Evolutionary conservation across 1,140 invertebrate genomes (phyloP).

Genomic region (Hyposmocoma kahamanoa): DNA sequence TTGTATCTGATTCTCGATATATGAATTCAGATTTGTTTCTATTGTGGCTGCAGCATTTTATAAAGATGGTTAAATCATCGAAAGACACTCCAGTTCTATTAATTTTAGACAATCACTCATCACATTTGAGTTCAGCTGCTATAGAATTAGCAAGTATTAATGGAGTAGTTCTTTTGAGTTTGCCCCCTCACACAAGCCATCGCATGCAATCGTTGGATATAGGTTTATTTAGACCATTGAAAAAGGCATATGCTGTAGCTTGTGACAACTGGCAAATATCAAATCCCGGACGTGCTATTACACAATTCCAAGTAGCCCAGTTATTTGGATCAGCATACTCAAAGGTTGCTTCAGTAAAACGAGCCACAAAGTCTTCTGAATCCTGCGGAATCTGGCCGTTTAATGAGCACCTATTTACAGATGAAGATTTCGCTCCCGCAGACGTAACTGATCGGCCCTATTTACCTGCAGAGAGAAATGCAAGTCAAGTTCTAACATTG

Average conservation of each 20-base stretch:
- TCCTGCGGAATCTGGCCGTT: no score
- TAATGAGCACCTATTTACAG: no score
- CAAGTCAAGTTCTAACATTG: no score
- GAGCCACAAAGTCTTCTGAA: no score
- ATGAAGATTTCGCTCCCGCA: no score
- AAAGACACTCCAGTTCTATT: conserved; percentile 17
- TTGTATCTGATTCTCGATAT: conserved; percentile 16
- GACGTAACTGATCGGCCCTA: no score
- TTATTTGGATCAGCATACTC: no score
- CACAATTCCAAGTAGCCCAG: no score
- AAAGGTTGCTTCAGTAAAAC: no score
- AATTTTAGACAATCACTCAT: conserved; percentile 8
- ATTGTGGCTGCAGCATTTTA: conserved; percentile 18
- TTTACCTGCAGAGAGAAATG: no score
- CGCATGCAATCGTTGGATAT: conserved; percentile 48
- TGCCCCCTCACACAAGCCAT: conserved; percentile 16
- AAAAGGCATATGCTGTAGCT: conserved; percentile 22
- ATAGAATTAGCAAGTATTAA: conserved; percentile 24
- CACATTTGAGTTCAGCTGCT: conserved; percentile 16
- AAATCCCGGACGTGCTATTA: no score
- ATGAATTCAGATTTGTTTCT: conserved; percentile 18
- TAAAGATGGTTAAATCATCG: conserved; percentile 7
- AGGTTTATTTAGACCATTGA: conserved; percentile 39
- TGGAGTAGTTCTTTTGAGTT: conserved; percentile 27
- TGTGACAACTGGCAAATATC: conserved; percentile 1